phyloP scores from a whole-genome alignment of 2,888 invertebrate species.

The Choreutis nemorana region DNA sequence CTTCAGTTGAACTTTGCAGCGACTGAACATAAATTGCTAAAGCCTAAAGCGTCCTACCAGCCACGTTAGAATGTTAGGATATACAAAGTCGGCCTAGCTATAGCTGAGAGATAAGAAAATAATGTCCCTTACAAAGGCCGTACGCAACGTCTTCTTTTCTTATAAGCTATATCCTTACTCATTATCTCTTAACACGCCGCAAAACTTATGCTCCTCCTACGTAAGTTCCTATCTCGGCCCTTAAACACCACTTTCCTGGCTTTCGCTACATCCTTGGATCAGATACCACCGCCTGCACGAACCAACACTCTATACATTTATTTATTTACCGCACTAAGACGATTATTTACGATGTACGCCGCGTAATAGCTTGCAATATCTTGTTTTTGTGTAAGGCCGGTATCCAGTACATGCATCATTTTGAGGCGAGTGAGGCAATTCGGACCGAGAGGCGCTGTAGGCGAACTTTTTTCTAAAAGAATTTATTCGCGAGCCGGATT shows the following conservation, averaged over 20 bases:
- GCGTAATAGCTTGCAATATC: conserved; percentile 50
- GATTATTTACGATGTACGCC: conserved; percentile 59
- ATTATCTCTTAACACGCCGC: conserved; percentile 58
- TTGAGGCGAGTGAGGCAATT: conserved; percentile 30
- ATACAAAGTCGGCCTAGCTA: conserved; percentile 29
- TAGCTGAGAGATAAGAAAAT: conserved; percentile 40
- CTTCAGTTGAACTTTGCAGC: conserved; percentile 37
- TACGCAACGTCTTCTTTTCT: conserved; percentile 46
- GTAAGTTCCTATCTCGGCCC: conserved; percentile 46
- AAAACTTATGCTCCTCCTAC: conserved; percentile 48
- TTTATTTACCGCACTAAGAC: conserved; percentile 56
- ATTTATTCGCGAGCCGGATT: conserved; percentile 48
- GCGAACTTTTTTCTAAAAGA: conserved; percentile 26
- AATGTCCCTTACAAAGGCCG: conserved; percentile 39
- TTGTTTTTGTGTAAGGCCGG: conserved; percentile 39
- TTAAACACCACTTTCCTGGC: conserved; percentile 54
- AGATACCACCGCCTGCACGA: conserved; percentile 43
- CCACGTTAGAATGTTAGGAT: conserved; percentile 39
- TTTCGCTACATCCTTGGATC: conserved; percentile 46
- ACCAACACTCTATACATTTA: conserved; percentile 44
- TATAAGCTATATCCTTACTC: conserved; percentile 43
- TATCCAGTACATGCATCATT: conserved; percentile 45
- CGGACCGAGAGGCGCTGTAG: conserved; percentile 30
- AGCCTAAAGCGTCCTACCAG: conserved; percentile 33
- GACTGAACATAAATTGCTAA: conserved; percentile 42